Evolutionary conservation across 1,140 invertebrate genomes (phyloP).

Genomic region (Drosophila eugracilis): DNA sequence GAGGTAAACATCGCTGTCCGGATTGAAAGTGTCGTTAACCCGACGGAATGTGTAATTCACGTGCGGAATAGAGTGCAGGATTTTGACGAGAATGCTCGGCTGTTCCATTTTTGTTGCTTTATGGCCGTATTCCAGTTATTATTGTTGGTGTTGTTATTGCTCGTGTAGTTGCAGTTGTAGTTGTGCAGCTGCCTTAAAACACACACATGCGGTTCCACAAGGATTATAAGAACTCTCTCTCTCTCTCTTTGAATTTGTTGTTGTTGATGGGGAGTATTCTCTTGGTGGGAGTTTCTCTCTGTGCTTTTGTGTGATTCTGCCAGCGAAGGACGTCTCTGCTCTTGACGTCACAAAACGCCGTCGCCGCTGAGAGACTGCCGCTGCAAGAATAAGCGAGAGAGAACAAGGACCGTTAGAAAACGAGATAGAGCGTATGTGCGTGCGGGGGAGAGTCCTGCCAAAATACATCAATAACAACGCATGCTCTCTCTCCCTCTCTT

Average conservation of each 20-base stretch:
- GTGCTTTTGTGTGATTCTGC: slow-evolving; percentile 38
- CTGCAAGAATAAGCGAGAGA: slow-evolving; percentile 52
- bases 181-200: slow-evolving; percentile 4
- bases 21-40: slow-evolving; percentile 96
- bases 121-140: slow-evolving; percentile 1
- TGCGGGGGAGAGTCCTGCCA: slow-evolving; percentile 62
- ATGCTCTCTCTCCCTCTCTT: slow-evolving; percentile 36
- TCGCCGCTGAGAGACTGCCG: slow-evolving; percentile 38
- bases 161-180: slow-evolving; percentile 25
- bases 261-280: slow-evolving; percentile 3
- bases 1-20: slow-evolving; percentile 93
- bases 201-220: slow-evolving; percentile 44
- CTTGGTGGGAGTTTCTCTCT: slow-evolving; percentile 56
- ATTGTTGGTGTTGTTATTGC: slow-evolving; percentile 19
- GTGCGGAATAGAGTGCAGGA: slow-evolving; percentile 94
- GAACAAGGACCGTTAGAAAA: slow-evolving; percentile 17
- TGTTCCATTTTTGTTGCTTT: slow-evolving; percentile 78
- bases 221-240: slow-evolving; percentile 33
- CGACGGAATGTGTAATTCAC: slow-evolving; percentile 94
- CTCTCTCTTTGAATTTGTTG: slow-evolving; percentile 3
- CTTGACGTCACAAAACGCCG: slow-evolving; percentile 68
- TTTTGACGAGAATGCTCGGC: slow-evolving; percentile 85
- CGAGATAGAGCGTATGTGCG: slow-evolving; percentile 5
- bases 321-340: slow-evolving; percentile 52
- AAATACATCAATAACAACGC: slow-evolving; percentile 38